phyloP scores from a whole-genome alignment of 2,888 invertebrate genomes.

The Junonia oenone region DNA sequence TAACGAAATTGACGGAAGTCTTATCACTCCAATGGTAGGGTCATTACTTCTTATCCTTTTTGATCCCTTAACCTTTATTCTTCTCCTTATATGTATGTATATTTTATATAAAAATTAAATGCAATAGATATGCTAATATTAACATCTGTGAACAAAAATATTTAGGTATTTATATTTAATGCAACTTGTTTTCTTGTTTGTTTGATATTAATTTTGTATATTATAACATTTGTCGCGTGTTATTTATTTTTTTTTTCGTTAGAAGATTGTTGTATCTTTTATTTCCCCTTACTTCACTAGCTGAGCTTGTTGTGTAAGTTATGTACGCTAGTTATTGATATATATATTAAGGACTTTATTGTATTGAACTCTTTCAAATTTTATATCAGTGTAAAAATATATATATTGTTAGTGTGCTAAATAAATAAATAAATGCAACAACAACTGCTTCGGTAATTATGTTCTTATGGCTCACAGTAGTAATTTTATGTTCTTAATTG shows the following conservation, averaged over 20 bases:
- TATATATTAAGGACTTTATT: neutral
- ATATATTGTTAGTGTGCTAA: neutral
- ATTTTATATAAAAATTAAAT: too few species aligned
- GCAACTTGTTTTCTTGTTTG: neutral
- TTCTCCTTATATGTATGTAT: too few species aligned
- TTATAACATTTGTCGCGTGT: neutral
- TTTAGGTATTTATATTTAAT: neutral
- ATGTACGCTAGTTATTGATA: neutral
- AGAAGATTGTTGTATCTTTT: neutral
- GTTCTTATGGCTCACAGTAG: too few species aligned
- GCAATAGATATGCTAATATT: too few species aligned
- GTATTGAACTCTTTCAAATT: neutral
- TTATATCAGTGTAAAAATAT: neutral
- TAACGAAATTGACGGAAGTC: too few species aligned
- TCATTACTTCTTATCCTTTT: too few species aligned
- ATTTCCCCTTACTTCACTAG: neutral
- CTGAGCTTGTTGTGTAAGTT: neutral
- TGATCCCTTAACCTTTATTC: too few species aligned
- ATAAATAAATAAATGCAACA: neutral
- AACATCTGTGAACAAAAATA: too few species aligned
- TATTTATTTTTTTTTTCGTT: neutral
- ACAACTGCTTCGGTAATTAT: too few species aligned
- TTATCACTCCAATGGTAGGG: too few species aligned
- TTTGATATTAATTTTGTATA: neutral
- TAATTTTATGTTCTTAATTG: too few species aligned